Evolutionary conservation across 2,113 vertebrate species (phyloP).

Genomic region (Corythornis vintsioides): DNA sequence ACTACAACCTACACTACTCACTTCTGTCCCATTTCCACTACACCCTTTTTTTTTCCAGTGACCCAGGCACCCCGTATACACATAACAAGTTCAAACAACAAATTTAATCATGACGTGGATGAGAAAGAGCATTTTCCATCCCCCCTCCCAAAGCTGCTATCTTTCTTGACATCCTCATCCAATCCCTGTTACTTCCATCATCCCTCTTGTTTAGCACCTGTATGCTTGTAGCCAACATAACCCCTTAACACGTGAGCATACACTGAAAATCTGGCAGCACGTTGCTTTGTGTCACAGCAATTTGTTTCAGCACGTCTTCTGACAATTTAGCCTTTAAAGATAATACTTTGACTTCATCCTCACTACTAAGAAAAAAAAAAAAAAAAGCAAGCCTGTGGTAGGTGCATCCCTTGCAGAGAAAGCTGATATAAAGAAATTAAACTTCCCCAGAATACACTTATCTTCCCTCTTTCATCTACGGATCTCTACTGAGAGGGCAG

Average conservation of each 20-base stretch:
- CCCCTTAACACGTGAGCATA: accelerated
- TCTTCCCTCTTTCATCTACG: not conserved
- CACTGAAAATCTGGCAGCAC: not conserved
- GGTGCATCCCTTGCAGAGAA: not conserved
- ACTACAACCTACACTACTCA: not conserved
- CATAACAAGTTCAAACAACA: not conserved
- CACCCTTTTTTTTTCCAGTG: not conserved
- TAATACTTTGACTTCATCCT: not conserved
- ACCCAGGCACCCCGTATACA: not conserved
- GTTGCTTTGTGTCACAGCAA: not conserved
- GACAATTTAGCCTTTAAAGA: not conserved
- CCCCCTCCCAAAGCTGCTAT: not conserved
- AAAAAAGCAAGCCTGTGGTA: not conserved
- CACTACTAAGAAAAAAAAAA: not conserved
- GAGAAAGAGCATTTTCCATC: not conserved
- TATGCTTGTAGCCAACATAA: not conserved
- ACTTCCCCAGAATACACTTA: not conserved
- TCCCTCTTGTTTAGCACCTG: not conserved
- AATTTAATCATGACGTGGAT: not conserved
- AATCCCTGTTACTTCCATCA: not conserved
- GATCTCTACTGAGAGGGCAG: not conserved
- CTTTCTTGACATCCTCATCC: not conserved
- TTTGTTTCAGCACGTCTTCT: not conserved
- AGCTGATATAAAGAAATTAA: not conserved
- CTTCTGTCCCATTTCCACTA: not conserved